These are phyloP conservation scores for Nyctibius grandis DNA, from an alignment of 2,797 vertebrate species.

Conservation along the genomic window DNA sequence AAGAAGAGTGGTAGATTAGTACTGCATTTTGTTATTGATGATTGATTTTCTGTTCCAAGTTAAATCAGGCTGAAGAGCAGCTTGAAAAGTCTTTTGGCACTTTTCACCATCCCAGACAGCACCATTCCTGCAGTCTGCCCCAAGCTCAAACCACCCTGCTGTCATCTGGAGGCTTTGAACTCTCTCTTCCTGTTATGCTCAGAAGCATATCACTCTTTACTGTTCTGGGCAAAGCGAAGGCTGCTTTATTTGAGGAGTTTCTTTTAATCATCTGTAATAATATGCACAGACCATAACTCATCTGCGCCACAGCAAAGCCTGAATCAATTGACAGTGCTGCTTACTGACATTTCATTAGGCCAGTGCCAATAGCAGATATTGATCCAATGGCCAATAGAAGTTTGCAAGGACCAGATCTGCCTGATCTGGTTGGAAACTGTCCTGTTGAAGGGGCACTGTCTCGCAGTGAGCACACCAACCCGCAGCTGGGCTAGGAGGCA, in stretches of 20 bases:
- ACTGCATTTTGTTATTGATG: not conserved
- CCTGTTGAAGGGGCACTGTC: not conserved
- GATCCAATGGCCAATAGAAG: not conserved
- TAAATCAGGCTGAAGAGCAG: conserved; percentile 11
- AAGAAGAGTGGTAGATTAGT: not conserved
- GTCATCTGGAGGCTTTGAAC: not conserved
- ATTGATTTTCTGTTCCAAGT: conserved; percentile 4
- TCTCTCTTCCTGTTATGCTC: not conserved
- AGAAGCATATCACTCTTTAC: not conserved
- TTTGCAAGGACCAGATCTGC: not conserved
- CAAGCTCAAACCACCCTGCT: not conserved
- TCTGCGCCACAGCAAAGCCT: not conserved
- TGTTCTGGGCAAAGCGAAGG: not conserved
- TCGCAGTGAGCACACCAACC: not conserved
- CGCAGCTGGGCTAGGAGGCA: not conserved
- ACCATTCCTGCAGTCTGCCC: not conserved
- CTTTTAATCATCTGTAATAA: not conserved
- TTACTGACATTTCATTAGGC: not conserved
- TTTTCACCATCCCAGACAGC: not conserved
- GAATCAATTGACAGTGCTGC: not conserved
- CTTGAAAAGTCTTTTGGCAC: not conserved
- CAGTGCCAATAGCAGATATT: not conserved
- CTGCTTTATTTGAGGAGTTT: not conserved
- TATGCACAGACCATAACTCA: not conserved
- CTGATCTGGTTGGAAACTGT: not conserved